These are phyloP conservation scores for Cremastinae sp. DNA, from an alignment of 2,888 invertebrate species.

Conservation along the genomic window DNA sequence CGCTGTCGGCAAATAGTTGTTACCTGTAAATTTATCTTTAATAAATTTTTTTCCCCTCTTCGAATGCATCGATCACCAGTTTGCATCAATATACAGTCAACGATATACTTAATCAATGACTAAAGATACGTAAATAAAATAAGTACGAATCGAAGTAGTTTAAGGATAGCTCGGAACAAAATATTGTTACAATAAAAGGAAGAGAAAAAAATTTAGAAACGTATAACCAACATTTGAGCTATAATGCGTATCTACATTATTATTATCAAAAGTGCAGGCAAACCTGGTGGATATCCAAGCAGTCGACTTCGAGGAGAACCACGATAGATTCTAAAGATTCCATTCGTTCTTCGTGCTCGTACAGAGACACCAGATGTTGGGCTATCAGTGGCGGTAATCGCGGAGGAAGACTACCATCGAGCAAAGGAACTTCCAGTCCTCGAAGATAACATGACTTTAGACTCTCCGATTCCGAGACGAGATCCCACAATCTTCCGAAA, in stretches of 20 bases:
- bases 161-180: too few species aligned
- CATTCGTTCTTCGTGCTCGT: slow-evolving; percentile 84
- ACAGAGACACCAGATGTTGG: slow-evolving; percentile 85
- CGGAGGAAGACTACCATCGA: slow-evolving; percentile 82
- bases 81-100: too few species aligned
- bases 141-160: too few species aligned
- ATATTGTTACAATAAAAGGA: too few species aligned
- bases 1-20: slow-evolving; percentile 84
- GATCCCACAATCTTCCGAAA: slow-evolving; percentile 82
- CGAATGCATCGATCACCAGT: too few species aligned
- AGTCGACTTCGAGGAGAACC: slow-evolving; percentile 83
- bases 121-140: too few species aligned
- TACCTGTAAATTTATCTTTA: slow-evolving; percentile 79
- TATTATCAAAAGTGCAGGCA: not conserved
- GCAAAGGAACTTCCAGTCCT: slow-evolving; percentile 84
- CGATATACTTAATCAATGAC: too few species aligned
- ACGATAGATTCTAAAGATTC: slow-evolving; percentile 87
- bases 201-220: too few species aligned
- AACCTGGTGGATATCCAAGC: slow-evolving; percentile 85
- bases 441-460: slow-evolving; percentile 85
- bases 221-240: too few species aligned
- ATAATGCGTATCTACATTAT: too few species aligned
- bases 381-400: slow-evolving; percentile 83
- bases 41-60: too few species aligned
- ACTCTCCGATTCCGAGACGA: slow-evolving; percentile 82